phyloP scores from a whole-genome alignment of 2,797 vertebrate genomes.

The Cephalopachus bancanus region DNA sequence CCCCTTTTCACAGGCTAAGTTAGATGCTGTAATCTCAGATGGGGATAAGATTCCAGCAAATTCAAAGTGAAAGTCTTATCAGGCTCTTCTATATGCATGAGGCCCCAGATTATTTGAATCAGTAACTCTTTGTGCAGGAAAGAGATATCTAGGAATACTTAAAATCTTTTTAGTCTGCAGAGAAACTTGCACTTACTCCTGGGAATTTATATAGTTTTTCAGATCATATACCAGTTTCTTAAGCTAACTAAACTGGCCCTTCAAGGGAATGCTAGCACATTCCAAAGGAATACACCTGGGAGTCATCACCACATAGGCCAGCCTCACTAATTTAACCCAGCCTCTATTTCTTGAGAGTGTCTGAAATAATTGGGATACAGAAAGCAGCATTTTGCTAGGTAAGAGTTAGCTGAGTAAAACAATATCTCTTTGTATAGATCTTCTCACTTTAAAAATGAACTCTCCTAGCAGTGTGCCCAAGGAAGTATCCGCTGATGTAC shows the following conservation, averaged over 20 bases:
- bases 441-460: conserved; percentile 41
- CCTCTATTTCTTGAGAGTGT: conserved; percentile 9
- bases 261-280: neutral
- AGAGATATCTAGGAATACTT: neutral
- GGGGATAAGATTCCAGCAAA: neutral
- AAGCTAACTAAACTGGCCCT: neutral
- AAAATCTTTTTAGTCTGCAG: neutral
- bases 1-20: neutral
- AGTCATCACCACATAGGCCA: neutral
- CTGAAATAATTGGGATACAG: neutral
- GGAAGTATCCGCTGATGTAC: neutral
- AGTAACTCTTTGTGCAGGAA: neutral
- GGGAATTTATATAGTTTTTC: neutral
- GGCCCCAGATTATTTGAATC: accelerated
- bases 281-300: neutral
- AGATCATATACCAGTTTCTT: neutral
- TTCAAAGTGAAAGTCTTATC: conserved; percentile 41
- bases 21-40: neutral
- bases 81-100: neutral
- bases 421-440: neutral
- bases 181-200: neutral
- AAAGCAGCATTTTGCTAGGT: conserved; percentile 33
- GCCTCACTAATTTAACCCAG: neutral
- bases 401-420: neutral
- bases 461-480: neutral